Percentiles rank a stretch among this genome's conserved stretches.
These are phyloP conservation scores for Phlogophora meticulosa DNA, from an alignment of 2,888 invertebrate genomes.

Conservation along the genomic window DNA sequence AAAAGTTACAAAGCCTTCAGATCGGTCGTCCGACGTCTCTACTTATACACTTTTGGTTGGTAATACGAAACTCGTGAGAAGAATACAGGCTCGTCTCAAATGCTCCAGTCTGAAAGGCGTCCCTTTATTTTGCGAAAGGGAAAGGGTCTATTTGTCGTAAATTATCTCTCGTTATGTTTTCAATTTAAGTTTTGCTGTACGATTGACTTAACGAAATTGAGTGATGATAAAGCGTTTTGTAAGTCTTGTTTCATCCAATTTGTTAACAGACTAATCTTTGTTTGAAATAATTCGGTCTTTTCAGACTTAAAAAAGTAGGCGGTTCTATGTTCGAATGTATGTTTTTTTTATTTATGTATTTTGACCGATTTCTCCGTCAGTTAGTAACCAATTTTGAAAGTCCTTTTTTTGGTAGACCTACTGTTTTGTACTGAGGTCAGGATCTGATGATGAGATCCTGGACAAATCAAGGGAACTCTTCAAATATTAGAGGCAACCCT, in stretches of 20 bases:
- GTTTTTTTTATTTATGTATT: no score
- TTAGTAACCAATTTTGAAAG: no score
- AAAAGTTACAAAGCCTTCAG: slow-evolving; percentile 70
- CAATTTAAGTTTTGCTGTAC: slow-evolving; percentile 50
- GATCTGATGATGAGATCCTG: no score
- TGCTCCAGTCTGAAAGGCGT: slow-evolving; percentile 65
- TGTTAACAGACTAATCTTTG: slow-evolving; percentile 20
- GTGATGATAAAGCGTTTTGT: slow-evolving; percentile 44
- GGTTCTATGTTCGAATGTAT: no score
- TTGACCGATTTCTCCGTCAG: no score
- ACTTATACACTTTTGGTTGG: slow-evolving; percentile 72
- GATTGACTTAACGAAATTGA: slow-evolving; percentile 39
- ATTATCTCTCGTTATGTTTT: slow-evolving; percentile 65
- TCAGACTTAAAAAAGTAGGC: no score
- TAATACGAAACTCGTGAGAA: slow-evolving; percentile 79
- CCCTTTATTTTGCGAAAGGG: slow-evolving; percentile 65
- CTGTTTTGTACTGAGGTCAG: no score
- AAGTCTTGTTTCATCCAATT: slow-evolving; percentile 26
- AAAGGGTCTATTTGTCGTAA: slow-evolving; percentile 58
- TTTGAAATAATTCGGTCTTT: slow-evolving; percentile 11
- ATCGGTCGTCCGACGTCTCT: slow-evolving; percentile 65
- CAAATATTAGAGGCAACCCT: no score
- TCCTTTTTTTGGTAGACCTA: slow-evolving; percentile 9
- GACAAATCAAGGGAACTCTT: no score
- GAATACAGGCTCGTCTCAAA: slow-evolving; percentile 73